Base-by-base conservation (phyloP, 1,140 invertebrate species). In the Drosophila grimshawi region DNA sequence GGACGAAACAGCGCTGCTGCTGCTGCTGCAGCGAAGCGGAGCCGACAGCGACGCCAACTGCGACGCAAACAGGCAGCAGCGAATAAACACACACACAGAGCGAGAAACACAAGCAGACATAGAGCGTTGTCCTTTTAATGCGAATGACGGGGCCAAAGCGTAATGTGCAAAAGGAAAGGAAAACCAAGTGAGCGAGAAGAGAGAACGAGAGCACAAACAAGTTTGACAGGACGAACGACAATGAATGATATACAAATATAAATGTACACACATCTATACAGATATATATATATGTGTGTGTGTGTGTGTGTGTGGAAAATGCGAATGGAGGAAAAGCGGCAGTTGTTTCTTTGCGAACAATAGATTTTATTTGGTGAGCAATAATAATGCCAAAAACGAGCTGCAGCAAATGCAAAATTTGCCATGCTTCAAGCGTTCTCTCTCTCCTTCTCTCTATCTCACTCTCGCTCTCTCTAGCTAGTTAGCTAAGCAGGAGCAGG, bases 41-140 rank as follows among this genome's bases (percentile, higher is more conserved):
- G 37, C 37, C 37, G 37, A 60, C 48, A 49, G 49, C 32, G 56
- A 64, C 37, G 43, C 29, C 30, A 49, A 48, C 66, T 37, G 72
- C 59, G 61, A 71, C 68, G 61, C 29, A 7, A 74, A 73, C 71
- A 48, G 59, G 55, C 64, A 46, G 69, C 73, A 73, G 67, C 66
- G 73, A 55, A 46, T n/a, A 67, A 46, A 77, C 45, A 56, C 32
- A 37, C 39, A 45, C 48, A 53, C 65, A 45, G 37, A 68, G 27
- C 10, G 19, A 48, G 4, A 43, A 30, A 56, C 48, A 53, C 39
- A 65, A 60, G 81, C 64, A 65, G 49, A 49, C 67, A 57, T 46
- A 90, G 85, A 90, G 85, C 85, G 85, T 89, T 89, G 85, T 89
- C 85, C 85, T 89, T 89, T 89, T 89, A 89, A 89, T 88, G 83